Evolutionary conservation across 2,797 vertebrate species (phyloP), one percentile per base, ranked within the genome.

Genomic region (Notoglanidium macrostoma): DNA sequence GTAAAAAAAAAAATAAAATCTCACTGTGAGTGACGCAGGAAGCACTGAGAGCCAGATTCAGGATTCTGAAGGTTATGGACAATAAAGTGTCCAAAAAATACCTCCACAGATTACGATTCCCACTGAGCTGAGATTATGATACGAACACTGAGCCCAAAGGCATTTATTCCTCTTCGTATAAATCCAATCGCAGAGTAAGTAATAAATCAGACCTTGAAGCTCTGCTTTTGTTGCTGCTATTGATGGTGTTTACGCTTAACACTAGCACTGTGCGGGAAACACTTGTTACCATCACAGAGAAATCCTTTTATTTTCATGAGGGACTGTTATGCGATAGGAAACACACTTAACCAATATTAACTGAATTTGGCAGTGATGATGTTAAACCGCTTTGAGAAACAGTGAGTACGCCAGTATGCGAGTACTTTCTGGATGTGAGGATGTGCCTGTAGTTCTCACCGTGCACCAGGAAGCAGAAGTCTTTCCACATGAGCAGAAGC

Each of bases 381-480:
- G 72, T 14, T 6, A 14, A 49, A 74, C 49, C 19, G 29, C 29
- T 57, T 78, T 5, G 5, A 77, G 49, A 77, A 29, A 19, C 6
- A 32, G 15, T 21, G 29, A 32, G 29, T 40, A 61, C 26, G 23
- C 44, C 72, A 51, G 76, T 5, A 44, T 23, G 12, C 2, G 46
- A 44, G 10, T 17, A 17, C 74, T 68, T 68, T 40, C 23, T 46
- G 55, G 54, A 40, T 63, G 72, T 88, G 35, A n/a, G 55, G 54
- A 40, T 63, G 72, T 88, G 35, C 32, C 17, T 61, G 67, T 83
- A 19, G 29, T 23, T 78, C 96, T 96, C 93, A 99, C 98, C 98
- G 89, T 99, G 98, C 67, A 99, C 98, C 77, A 99, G 96, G 94
- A 99, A 99, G 93, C 98, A 99, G 91, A 99, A 99, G 89, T 99